Conservation (phyloP, 2,888 invertebrate genomes). For the Dryobota labecula region DNA sequence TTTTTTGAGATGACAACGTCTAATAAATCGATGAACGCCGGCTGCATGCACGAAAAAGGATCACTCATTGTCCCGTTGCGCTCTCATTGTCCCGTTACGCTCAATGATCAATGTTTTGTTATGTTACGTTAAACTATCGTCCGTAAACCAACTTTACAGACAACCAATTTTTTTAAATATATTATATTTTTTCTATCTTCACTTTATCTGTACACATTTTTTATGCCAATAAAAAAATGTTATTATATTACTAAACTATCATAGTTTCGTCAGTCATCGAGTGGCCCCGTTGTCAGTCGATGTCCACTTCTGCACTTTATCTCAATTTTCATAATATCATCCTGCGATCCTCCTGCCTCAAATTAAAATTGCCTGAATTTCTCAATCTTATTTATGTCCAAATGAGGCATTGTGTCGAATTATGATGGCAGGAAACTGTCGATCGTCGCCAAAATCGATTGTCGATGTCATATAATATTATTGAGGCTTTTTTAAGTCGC, state of each 20-base stretch:
- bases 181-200: too few species aligned
- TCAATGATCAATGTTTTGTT: too few species aligned
- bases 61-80: too few species aligned
- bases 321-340: neutral
- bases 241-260: neutral
- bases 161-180: too few species aligned
- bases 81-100: too few species aligned
- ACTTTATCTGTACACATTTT: too few species aligned
- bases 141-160: too few species aligned
- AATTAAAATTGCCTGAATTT: conserved; percentile 24
- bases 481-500: conserved; percentile 32
- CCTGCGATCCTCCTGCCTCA: neutral
- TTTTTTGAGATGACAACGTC: too few species aligned
- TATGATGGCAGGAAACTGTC: conserved; percentile 48
- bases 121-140: too few species aligned
- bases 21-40: too few species aligned
- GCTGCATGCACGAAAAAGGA: too few species aligned
- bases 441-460: conserved; percentile 43
- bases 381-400: conserved; percentile 42
- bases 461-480: conserved; percentile 46
- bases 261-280: neutral
- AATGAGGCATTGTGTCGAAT: conserved; percentile 51
- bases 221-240: too few species aligned
- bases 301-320: neutral
- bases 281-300: neutral